Conservation (phyloP, 2,797 vertebrate genomes). For the Dermochelys coriacea region DNA sequence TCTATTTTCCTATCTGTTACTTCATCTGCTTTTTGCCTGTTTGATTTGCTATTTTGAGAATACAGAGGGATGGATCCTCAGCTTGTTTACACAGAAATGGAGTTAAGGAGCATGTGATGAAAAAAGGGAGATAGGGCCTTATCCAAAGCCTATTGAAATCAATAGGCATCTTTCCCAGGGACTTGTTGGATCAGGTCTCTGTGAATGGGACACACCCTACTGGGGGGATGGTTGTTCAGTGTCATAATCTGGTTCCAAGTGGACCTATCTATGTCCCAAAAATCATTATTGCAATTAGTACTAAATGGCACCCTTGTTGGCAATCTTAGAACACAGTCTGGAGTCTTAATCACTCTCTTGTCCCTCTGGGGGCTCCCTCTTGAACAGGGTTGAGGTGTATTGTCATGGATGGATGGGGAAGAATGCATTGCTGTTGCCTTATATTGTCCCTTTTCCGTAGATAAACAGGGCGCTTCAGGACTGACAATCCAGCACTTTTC, state of each 20-base stretch:
- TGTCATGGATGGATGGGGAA: not conserved
- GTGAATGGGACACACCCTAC: no score
- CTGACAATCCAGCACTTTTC: not conserved
- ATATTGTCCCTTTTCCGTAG: rapidly evolving
- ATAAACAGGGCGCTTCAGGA: not conserved
- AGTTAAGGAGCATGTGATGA: not conserved
- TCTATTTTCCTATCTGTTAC: not conserved
- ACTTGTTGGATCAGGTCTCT: no score
- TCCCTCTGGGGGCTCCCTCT: rapidly evolving
- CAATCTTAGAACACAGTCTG: not conserved
- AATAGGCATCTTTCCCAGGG: not conserved
- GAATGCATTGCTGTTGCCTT: not conserved
- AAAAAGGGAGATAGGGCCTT: not conserved
- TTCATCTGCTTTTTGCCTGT: not conserved
- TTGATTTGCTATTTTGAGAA: not conserved
- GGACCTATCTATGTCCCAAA: not conserved
- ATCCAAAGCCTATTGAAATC: not conserved
- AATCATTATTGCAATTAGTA: not conserved
- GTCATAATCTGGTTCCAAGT: not conserved
- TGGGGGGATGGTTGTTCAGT: no score
- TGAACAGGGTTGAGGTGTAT: rapidly evolving
- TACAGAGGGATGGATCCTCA: not conserved
- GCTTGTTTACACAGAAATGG: not conserved
- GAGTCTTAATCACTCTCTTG: rapidly evolving
- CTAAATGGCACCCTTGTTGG: not conserved